Base-by-base conservation (phyloP, 2,797 vertebrate species). In the Poliocrania exsul region DNA sequence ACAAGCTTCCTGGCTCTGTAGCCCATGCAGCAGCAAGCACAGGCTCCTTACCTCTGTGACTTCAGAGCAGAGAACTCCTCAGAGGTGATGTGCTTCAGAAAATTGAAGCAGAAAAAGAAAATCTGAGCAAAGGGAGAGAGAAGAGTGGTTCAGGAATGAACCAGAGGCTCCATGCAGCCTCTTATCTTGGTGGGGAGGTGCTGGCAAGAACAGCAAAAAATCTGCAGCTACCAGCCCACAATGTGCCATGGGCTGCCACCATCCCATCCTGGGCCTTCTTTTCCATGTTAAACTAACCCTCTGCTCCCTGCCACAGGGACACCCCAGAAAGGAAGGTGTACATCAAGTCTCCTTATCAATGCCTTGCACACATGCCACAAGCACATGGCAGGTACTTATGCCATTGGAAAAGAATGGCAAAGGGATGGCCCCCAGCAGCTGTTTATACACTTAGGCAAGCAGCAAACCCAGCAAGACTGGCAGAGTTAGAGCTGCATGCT, bases 51-150 rank as follows among this genome's bases (percentile, higher is more conserved):
- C 99, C 99, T 99, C 91, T 98, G 98, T 92, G 98, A 98, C 98
- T 98, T 99, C 94, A 98, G 95, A 88, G 98, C 99, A 97, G 99
- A 99, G 98, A 99, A 99, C 97, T 99, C 99, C 98, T 99, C 99
- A 79, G 99, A 99, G 97, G 99, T 98, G 97, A 99, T 99, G 97
- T 99, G 99, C 99, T 99, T 99, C 99, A 99, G 98, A 99, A 99
- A 99, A 99, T 99, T 99, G 99, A 99, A 99, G 99, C 99, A 99
- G 98, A 99, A 99, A 98, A 99, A 99, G 98, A 99, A 99, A 98
- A 99, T 99, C 99, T 99, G 97, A 94, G 88, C 95, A 89, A 94
- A 93, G 80, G 85, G 96, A 87, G 96, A 67, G 71, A 80, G 82
- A 97, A 95, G 56, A 88, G 47, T 0, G 64, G 80, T 61, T 89